These are phyloP conservation scores for Grallaria varia DNA, from an alignment of 2,113 vertebrate genomes.

Conservation along the genomic window DNA sequence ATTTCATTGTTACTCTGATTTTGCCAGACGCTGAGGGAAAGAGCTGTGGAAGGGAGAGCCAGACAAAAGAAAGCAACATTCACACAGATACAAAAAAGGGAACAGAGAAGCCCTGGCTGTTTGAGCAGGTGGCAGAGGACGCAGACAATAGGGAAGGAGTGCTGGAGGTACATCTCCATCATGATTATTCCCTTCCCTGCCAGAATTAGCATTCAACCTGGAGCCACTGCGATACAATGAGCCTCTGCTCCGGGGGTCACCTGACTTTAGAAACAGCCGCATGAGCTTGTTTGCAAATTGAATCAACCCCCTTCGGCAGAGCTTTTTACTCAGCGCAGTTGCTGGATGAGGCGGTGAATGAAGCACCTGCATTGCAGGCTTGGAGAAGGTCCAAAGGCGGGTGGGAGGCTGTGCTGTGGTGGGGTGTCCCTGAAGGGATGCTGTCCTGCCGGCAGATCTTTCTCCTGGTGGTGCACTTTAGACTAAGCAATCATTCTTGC, in stretches of 20 bases:
- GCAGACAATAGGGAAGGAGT: conserved; percentile 29
- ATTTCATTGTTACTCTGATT: conserved; percentile 11
- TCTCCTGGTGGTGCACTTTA: background rate
- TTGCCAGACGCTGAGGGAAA: conserved; percentile 10
- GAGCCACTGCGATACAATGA: background rate
- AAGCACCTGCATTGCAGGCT: conserved; percentile 67
- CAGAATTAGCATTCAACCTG: conserved; percentile 47
- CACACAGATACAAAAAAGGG: conserved; percentile 7
- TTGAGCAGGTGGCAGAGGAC: conserved; percentile 37
- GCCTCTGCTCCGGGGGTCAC: background rate
- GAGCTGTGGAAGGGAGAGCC: conserved; percentile 19
- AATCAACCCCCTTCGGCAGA: background rate
- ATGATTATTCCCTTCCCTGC: conserved; percentile 7
- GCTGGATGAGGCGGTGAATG: conserved; percentile 4
- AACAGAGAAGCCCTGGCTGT: background rate
- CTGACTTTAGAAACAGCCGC: conserved; percentile 26
- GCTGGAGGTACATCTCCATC: conserved; percentile 37
- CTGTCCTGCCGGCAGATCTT: conserved; percentile 40
- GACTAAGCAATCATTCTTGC: background rate
- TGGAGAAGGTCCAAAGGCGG: conserved; percentile 51
- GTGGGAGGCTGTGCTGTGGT: conserved; percentile 25
- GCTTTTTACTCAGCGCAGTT: background rate
- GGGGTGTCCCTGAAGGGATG: conserved; percentile 25
- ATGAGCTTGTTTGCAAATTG: conserved; percentile 53
- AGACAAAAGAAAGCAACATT: conserved; percentile 33